A percentile compares a stretch with the other conserved stretches of the same genome.
These are phyloP conservation scores for Pseudomugil gertrudae DNA, from an alignment of 2,797 vertebrate species.

Conservation along the genomic window DNA sequence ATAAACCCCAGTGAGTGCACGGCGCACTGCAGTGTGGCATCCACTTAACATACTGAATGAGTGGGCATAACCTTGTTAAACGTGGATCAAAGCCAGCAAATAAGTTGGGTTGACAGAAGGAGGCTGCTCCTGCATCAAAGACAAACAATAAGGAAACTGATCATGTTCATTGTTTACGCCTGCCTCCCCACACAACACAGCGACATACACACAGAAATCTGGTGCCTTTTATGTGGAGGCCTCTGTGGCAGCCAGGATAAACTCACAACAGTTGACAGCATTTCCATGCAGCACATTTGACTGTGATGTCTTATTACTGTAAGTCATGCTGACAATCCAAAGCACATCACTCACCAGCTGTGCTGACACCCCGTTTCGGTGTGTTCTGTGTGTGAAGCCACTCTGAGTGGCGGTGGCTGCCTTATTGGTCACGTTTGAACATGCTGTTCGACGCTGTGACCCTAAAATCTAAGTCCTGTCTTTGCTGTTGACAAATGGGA, in stretches of 20 bases:
- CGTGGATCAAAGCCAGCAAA: conserved; percentile 54
- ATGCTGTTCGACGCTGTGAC: conserved; percentile 36
- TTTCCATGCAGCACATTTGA: conserved; percentile 16
- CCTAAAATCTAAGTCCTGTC: conserved; percentile 46
- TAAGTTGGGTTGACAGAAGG: conserved; percentile 49
- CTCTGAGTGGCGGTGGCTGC: conserved; percentile 16
- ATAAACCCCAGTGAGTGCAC: conserved; percentile 30
- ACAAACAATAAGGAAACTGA: conserved; percentile 52
- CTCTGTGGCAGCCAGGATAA: conserved; percentile 39
- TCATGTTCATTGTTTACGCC: conserved; percentile 54
- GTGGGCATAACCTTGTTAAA: conserved; percentile 52
- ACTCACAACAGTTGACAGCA: conserved; percentile 32
- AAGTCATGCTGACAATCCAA: conserved; percentile 55
- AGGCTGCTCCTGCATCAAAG: conserved; percentile 60
- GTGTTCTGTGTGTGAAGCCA: conserved; percentile 17
- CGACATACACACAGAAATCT: conserved; percentile 16
- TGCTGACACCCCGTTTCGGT: conserved; percentile 31
- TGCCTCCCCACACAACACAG: conserved; percentile 6
- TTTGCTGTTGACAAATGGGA: conserved; percentile 71
- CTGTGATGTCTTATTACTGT: conserved; percentile 58
- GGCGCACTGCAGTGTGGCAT: conserved; percentile 5
- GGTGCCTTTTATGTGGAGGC: conserved; percentile 39
- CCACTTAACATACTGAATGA: conserved; percentile 19
- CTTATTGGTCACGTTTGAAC: conserved; percentile 29
- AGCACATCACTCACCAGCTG: conserved; percentile 45